phyloP scores from a whole-genome alignment of 2,797 vertebrate species.

The Cyclura pinguis region DNA sequence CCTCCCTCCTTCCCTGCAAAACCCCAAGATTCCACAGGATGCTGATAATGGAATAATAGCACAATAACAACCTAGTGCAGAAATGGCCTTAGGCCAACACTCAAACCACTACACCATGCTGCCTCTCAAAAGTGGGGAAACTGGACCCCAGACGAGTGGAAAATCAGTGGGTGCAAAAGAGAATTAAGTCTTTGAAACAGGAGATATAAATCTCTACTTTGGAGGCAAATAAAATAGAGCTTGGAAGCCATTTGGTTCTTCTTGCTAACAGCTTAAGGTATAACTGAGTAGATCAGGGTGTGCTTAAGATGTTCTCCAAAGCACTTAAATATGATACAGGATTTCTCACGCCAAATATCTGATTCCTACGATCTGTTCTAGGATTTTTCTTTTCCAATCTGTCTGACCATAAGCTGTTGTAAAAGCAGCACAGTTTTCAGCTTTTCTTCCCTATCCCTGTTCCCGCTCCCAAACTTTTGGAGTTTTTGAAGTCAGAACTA shows the following conservation, averaged over 20 bases:
- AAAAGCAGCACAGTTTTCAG: slow-evolving; percentile 40
- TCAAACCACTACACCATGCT: too few species aligned
- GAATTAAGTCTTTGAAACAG: background rate
- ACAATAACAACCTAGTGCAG: too few species aligned
- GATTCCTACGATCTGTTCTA: background rate
- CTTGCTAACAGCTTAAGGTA: background rate
- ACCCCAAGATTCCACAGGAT: too few species aligned
- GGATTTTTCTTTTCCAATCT: background rate
- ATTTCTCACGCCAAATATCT: too few species aligned
- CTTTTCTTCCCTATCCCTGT: slow-evolving; percentile 2
- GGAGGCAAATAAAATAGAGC: background rate
- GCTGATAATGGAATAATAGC: too few species aligned
- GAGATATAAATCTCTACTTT: background rate
- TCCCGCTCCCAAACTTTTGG: slow-evolving; percentile 38
- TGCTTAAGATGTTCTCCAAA: background rate
- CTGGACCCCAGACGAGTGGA: background rate
- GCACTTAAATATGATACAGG: background rate
- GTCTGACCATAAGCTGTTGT: slow-evolving; percentile 7
- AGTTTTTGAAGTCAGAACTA: slow-evolving; percentile 43
- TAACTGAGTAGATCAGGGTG: background rate
- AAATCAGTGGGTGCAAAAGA: too few species aligned
- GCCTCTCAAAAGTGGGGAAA: too few species aligned
- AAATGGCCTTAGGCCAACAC: too few species aligned
- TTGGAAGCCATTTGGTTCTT: too few species aligned
- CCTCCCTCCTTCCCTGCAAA: too few species aligned